Conservation (phyloP, 2,888 invertebrate species). For the Iphiclides podalirius region DNA sequence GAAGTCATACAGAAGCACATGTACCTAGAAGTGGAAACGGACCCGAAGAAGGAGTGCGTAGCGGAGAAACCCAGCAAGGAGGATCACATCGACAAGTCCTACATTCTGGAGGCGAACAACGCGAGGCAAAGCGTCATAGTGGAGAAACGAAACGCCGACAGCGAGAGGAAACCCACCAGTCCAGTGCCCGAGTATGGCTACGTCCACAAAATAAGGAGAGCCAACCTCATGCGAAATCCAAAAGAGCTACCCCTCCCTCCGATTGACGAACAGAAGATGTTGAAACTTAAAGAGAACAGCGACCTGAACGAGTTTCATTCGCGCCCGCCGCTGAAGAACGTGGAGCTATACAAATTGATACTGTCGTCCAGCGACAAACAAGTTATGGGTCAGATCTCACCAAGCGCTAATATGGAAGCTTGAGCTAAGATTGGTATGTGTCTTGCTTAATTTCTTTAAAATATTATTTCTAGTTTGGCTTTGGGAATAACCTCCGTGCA, state of each 20-base stretch:
- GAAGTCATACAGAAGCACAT: slow-evolving; percentile 59
- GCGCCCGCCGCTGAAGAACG: slow-evolving; percentile 56
- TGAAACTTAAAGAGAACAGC: slow-evolving; percentile 47
- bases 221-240: slow-evolving; percentile 48
- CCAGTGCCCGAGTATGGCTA: slow-evolving; percentile 51
- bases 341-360: slow-evolving; percentile 69
- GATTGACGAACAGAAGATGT: slow-evolving; percentile 62
- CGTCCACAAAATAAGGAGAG: slow-evolving; percentile 70
- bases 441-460: no score
- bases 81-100: slow-evolving; percentile 51
- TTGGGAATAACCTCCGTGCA: no score
- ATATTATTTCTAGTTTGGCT: no score
- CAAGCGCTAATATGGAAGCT: slow-evolving; percentile 17
- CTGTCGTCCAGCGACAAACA: slow-evolving; percentile 48
- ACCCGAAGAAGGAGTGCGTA: slow-evolving; percentile 24
- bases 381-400: slow-evolving; percentile 29
- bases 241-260: slow-evolving; percentile 54
- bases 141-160: slow-evolving; percentile 41
- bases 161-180: slow-evolving; percentile 40
- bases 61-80: slow-evolving; percentile 9
- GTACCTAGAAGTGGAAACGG: slow-evolving; percentile 27
- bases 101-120: slow-evolving; percentile 68
- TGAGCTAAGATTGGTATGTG: slow-evolving; percentile 7
- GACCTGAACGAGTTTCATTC: slow-evolving; percentile 46
- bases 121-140: slow-evolving; percentile 72